Evolutionary conservation across 1,140 invertebrate species (phyloP), one percentile per base, ranked within the genome.

Genomic region (Ooceraea biroi): DNA sequence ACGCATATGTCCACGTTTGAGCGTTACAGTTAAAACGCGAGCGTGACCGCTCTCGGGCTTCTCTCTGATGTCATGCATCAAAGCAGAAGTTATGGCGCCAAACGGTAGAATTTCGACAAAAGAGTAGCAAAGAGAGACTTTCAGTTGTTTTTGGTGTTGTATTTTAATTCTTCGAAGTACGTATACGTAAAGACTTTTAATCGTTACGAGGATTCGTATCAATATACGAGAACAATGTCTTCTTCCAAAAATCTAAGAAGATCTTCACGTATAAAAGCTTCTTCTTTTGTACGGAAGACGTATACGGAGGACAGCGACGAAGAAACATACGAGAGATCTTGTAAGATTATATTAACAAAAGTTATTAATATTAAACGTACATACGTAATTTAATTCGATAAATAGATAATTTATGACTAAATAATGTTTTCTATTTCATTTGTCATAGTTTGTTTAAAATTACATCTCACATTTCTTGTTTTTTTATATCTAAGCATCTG

Each of bases 171-270:
- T 30, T 3, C 22, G 11, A 17, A 19, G 17, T 27, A 30, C 3
- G 11, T n/a, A 12, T n/a, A 55, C 48, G 22, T 19, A n/a, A 2
- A 36, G n/a, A 55, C 19, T 72, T 55, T 55, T 36, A n/a, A 22
- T 72, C 3, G n/a, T 25, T n/a, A n/a, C n/a, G n/a, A n/a, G n/a
- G n/a, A n/a, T n/a, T n/a, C n/a, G n/a, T n/a, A n/a, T n/a, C n/a
- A n/a, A n/a, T n/a, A n/a, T n/a, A n/a, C n/a, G n/a, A n/a, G n/a
- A n/a, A n/a, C n/a, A n/a, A n/a, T n/a, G 88, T 57, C 76, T 55
- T 60, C 19, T 27, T 0, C n/a, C 10, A 46, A 27, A 71, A 90
- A 85, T 60, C 57, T 90, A 41, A 85, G 89, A 25, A 82, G 89
- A 25, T 90, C 89, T 22, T 46, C 73, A 0, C 60, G 89, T 72